Base-by-base conservation (phyloP, 1,140 invertebrate species). In the Teleogryllus occipitalis region DNA sequence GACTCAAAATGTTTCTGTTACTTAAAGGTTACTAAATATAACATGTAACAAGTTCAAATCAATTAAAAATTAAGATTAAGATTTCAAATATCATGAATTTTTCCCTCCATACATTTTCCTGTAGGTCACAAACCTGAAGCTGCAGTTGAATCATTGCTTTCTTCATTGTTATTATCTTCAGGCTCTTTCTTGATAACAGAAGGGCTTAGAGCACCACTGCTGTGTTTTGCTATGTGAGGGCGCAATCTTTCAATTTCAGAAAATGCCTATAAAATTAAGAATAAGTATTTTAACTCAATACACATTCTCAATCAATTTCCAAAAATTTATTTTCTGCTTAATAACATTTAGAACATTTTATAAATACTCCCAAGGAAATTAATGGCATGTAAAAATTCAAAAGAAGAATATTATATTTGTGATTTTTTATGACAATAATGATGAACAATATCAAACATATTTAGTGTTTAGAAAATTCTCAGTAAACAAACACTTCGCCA, bases 201-300 rank as follows among this genome's bases (percentile, higher is more conserved):
- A 7, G 83, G 84, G 77, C 84, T 86, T 22, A 88, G 88, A 7
- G 88, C 90, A 14, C 90, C 89, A 14, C 88, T 89, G 80, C 89
- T 91, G 82, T 93, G 92, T 83, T 93, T 93, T 10, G 91, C 88
- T n/a, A 93, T 89, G 84, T 93, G 92, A 8, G 91, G 89, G 22
- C 91, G 87, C 65, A 93, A 85, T 80, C 90, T 88, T 79, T 93
- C 91, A 27, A 92, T 82, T 81, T 93, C 92, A 5, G 91, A 92
- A 83, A 93, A 92, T 7, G 92, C 92, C 85, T 89, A 80, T 12
- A 82, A 83, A 77, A 77, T 80, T 82, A 81, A 81, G 77, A 77
- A 78, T 79, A 72, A 3, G 15, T 22, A 79, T 78, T 80, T 74
- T 74, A 74, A 21, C 72, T 3, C 21, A 39, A 39, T 39, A 18